Percentiles rank a stretch among this genome's conserved stretches.
phyloP scores from a whole-genome alignment of 2,888 invertebrate species.

The Trimorus sp. region DNA sequence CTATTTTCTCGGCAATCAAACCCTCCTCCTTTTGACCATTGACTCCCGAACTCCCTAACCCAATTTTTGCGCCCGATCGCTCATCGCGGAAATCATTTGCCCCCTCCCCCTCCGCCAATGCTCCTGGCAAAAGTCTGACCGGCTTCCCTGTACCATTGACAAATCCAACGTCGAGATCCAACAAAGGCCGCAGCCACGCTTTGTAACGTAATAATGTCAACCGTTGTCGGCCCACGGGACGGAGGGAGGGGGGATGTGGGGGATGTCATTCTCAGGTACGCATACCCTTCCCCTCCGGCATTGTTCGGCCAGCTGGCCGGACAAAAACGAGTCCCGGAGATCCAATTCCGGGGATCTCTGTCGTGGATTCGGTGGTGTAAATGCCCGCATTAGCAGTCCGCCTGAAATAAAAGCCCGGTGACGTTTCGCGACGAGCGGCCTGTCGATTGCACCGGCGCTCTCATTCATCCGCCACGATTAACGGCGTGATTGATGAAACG shows the following conservation, averaged over 20 bases:
- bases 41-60: no score
- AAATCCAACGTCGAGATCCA: no score
- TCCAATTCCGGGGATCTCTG: constrained; percentile 18
- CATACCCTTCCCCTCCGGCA: neutral
- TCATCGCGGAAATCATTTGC: no score
- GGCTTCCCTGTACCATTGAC: no score
- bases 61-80: no score
- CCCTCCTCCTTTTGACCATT: no score
- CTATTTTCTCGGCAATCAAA: no score
- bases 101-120: no score
- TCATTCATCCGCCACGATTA: constrained; percentile 40
- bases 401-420: constrained; percentile 29
- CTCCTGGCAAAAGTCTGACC: no score
- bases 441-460: constrained; percentile 39
- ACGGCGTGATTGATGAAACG: constrained; percentile 44
- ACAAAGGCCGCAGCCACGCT: no score
- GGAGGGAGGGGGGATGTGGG: neutral
- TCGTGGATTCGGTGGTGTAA: constrained; percentile 22
- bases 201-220: no score
- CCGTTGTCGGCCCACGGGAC: no score
- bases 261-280: neutral
- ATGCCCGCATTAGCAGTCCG: constrained; percentile 34
- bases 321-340: neutral
- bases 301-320: neutral
- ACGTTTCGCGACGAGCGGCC: constrained; percentile 20